These are phyloP conservation scores for Tarsius wallacei DNA, from an alignment of 2,797 vertebrate genomes.

Conservation along the genomic window DNA sequence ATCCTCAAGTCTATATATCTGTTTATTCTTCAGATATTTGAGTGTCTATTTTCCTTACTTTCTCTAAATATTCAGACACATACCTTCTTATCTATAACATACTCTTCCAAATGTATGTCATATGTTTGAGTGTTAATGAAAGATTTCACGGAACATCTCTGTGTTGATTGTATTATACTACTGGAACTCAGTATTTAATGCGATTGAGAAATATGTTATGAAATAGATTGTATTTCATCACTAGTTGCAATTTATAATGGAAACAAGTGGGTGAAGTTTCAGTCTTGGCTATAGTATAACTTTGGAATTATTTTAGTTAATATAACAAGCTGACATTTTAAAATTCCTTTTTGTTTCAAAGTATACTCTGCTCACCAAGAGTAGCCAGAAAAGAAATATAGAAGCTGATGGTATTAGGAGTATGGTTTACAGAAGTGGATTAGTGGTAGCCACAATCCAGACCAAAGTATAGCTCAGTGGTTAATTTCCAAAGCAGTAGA, in stretches of 20 bases:
- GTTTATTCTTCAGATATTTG: not conserved
- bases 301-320: not conserved
- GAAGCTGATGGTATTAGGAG: not conserved
- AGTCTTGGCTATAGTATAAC: fast-evolving
- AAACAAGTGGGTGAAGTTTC: not conserved
- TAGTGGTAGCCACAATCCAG: not conserved
- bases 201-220: not conserved
- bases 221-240: not conserved
- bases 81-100: not conserved
- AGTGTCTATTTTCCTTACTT: not conserved
- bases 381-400: not conserved
- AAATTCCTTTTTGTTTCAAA: not conserved
- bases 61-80: not conserved
- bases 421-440: not conserved
- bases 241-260: not conserved
- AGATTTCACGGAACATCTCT: not conserved
- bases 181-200: not conserved
- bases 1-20: not conserved
- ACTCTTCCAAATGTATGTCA: not conserved
- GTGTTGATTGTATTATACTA: not conserved
- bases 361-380: not conserved
- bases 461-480: not conserved
- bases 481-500: not conserved
- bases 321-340: not conserved
- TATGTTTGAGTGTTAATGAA: not conserved